Evolutionary conservation across 2,797 vertebrate genomes (phyloP), one percentile per base, ranked within the genome.

Genomic region (Gallirallus australis): DNA sequence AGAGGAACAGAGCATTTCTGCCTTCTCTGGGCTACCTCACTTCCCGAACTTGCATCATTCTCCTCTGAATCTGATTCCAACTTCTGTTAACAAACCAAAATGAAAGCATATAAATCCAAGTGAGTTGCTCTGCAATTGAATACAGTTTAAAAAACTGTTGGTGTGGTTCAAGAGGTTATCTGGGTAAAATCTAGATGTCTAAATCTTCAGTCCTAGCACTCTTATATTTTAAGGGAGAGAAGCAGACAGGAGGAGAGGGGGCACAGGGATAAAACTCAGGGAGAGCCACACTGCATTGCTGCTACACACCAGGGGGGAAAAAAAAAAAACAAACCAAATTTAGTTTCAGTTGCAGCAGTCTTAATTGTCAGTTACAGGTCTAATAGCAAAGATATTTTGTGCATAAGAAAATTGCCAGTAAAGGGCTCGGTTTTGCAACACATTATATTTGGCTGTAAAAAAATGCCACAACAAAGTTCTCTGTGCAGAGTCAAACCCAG

Each of bases 61-160:
- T 70, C 82, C 61, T 97, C 95, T 24, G 95, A 96, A 69, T 96
- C 96, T 0, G 97, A 90, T 53, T 97, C 97, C 61, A 99, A 94
- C 91, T 98, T 99, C 99, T 99, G 87, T 95, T 89, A 87, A 95
- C 25, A 81, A 97, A 93, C 18, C 60, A 94, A 61, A 93, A 94
- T 2, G 4, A 30, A 65, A 80, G 47, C 12, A 60, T 8, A 37
- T 42, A 86, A 92, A 86, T 47, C 21, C 48, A 59, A 64, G 7
- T 31, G 13, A 93, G 45, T 1, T 61, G 30, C 15, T 93, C 61
- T 45, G 54, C 40, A 52, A 31, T 60, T 63, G 76, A 79, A 37
- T 12, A 53, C 13, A 42, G 13, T 63, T 48, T 2, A 2, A 66
- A 9, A 35, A 52, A 53, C 70, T 73, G 42, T 19, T 33, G 15